phyloP scores from a whole-genome alignment of 2,888 invertebrate species.

The Eustalomyia histrio region DNA sequence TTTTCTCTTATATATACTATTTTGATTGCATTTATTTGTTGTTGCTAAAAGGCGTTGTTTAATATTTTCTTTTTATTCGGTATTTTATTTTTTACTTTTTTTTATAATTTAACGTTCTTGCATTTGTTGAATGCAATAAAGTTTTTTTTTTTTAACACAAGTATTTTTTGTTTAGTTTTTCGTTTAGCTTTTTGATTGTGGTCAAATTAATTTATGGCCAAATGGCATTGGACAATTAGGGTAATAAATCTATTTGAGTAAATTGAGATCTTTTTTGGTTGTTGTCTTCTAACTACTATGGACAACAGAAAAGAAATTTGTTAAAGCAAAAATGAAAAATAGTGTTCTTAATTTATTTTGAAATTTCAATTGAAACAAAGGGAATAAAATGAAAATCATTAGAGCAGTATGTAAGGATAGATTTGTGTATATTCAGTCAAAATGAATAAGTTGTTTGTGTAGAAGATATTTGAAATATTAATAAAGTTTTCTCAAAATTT shows the following conservation, averaged over 20 bases:
- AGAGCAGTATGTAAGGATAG: not conserved
- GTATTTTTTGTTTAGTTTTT: constrained; percentile 27
- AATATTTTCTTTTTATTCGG: constrained; percentile 10
- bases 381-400: not conserved
- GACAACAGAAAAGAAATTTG: constrained; percentile 32
- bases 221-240: constrained; percentile 42
- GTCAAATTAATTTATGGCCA: constrained; percentile 56
- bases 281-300: not conserved
- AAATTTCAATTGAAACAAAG: constrained; percentile 2
- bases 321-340: constrained; percentile 31
- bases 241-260: constrained; percentile 45
- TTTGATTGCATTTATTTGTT: constrained; percentile 5
- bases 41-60: constrained; percentile 36
- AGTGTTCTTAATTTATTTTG: constrained; percentile 33
- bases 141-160: constrained; percentile 32
- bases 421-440: not conserved
- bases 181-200: constrained; percentile 37
- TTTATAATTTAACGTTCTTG: constrained; percentile 18
- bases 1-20: constrained; percentile 12
- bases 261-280: constrained; percentile 20
- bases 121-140: constrained; percentile 56
- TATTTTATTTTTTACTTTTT: constrained; percentile 1
- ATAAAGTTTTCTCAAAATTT: no score
- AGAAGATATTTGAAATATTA: no score
- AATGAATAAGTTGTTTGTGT: not conserved